These are phyloP conservation scores for Psittacara wagleri DNA, from an alignment of 2,113 vertebrate genomes.

Conservation along the genomic window DNA sequence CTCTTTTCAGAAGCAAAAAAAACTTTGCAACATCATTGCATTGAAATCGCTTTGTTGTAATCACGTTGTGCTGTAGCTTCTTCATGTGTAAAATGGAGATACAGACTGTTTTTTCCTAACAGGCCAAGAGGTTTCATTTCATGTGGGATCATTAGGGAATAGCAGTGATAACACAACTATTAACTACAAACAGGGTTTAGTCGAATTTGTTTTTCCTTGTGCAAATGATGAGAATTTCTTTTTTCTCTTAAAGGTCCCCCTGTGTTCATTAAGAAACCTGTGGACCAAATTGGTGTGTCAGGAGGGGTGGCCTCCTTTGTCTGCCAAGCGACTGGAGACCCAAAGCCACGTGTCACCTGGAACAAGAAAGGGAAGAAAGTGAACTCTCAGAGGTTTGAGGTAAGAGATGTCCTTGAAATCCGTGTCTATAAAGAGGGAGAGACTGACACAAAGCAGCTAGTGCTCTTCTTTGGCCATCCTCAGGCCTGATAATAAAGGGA, in stretches of 20 bases:
- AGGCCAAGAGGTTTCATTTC: background rate
- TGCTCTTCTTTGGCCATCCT: background rate
- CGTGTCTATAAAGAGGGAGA: background rate
- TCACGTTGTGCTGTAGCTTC: background rate
- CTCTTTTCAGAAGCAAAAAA: background rate
- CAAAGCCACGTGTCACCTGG: conserved; percentile 95
- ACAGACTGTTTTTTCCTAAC: background rate
- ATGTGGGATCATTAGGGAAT: background rate
- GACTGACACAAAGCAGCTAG: background rate
- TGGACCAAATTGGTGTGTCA: conserved; percentile 94
- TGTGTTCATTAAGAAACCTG: conserved; percentile 90
- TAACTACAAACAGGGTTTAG: background rate
- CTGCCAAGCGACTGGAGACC: conserved; percentile 94
- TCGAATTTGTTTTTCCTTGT: background rate
- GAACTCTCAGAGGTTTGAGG: conserved; percentile 97
- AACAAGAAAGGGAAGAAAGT: conserved; percentile 99
- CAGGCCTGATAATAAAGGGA: background rate
- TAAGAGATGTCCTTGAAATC: conserved; percentile 50
- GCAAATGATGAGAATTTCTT: background rate
- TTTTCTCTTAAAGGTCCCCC: conserved; percentile 71
- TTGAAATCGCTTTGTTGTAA: background rate
- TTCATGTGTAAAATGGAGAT: background rate
- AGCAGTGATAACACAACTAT: background rate
- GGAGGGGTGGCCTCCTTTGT: conserved; percentile 98
- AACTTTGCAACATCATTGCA: background rate